Evolutionary conservation across 2,113 vertebrate genomes (phyloP), one percentile per base, ranked within the genome.

Genomic region (Neolamprologus variostigma): DNA sequence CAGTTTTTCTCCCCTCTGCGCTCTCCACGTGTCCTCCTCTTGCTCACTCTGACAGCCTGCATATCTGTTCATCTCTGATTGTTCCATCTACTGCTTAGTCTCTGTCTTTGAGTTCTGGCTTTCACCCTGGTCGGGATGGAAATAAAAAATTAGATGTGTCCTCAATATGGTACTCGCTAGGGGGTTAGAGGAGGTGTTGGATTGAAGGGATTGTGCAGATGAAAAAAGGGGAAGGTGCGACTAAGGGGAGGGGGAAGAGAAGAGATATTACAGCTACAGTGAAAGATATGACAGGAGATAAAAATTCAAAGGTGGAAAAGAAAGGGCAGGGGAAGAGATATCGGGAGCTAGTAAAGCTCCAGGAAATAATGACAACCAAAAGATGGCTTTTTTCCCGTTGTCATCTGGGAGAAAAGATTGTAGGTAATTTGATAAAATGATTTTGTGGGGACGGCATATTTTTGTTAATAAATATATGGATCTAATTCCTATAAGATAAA

Each of bases 31-130:
- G 80, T 87, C 26, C 26, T 83, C 31, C 59, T 31, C 78, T 59
- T 35, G 26, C 47, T 79, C 71, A 35, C 21, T 47, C 57, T 59
- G 57, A 55, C 26, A 84, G 80, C 81, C n/a, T 33, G 8, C 16
- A 54, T 51, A 26, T 55, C n/a, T 54, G 5, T 35, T n/a, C 61
- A 14, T 79, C 87, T 86, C 45, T 51, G 47, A 66, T 90, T 90
- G 47, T 92, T 96, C 96, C 95, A 33, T 87, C 47, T 82, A 55
- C 78, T 83, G 11, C 79, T 80, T 81, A 51, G 40, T 82, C 85
- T 83, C 51, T 90, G 37, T 88, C 57, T 86, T 47, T 61, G 42
- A 66, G 78, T 63, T 82, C 68, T 61, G 83, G 53, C 31, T 90
- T 78, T 78, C 68, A 47, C 37, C 26, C 28, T 1, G n/a, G 78